Conservation (phyloP, 2,797 vertebrate species). For the Melanotaenia pygmaea region DNA sequence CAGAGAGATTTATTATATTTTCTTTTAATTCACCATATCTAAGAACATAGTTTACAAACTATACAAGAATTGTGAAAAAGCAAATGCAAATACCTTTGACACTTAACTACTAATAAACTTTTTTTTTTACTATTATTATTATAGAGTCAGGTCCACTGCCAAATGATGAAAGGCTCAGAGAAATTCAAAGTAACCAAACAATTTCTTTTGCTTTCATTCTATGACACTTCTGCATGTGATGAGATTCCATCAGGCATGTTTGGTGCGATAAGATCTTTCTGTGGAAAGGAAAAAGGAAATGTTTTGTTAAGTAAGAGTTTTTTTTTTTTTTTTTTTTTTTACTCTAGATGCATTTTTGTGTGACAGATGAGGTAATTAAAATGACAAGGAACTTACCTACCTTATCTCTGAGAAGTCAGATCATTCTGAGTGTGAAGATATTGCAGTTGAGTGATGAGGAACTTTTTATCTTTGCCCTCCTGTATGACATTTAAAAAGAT, state of each 20-base stretch:
- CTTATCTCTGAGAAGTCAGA: conserved; percentile 2
- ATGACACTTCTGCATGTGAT: too few relatives aligned
- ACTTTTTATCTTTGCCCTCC: conserved; percentile 90
- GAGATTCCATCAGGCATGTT: not conserved
- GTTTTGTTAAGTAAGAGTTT: not conserved
- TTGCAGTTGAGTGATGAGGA: conserved; percentile 87
- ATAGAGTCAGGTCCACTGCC: not conserved
- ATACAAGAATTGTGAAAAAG: not conserved
- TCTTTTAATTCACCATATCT: not conserved
- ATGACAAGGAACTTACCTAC: conserved; percentile 16
- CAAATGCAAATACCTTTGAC: not conserved
- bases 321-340: not conserved
- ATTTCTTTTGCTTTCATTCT: not conserved
- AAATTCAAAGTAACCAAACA: not conserved
- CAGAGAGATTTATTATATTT: conserved; percentile 28
- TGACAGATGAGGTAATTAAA: not conserved
- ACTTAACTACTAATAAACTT: too few relatives aligned
- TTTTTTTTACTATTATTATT: too few relatives aligned
- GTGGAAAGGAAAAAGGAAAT: not conserved
- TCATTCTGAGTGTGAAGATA: conserved; percentile 49
- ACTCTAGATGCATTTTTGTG: not conserved
- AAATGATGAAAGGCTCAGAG: too few relatives aligned
- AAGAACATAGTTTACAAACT: not conserved
- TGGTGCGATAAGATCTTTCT: not conserved
- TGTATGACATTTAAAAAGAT: conserved; percentile 48